Conservation (phyloP, 2,888 invertebrate species). For the Leucoma salicis region DNA sequence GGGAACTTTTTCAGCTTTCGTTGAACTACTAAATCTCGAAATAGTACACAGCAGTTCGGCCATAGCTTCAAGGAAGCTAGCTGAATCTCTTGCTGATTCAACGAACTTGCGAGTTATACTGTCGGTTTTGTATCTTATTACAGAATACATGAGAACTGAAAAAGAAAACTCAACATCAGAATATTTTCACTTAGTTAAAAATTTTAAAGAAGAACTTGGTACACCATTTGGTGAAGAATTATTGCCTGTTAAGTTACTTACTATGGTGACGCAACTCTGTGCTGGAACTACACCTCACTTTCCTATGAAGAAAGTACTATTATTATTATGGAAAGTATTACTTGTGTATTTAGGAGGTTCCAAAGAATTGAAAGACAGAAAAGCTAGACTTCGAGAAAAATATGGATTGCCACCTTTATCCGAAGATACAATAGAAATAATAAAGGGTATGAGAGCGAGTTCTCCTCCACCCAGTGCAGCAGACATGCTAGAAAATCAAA, state of each 20-base stretch:
- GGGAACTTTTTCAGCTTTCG: conserved; percentile 94
- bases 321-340: conserved; percentile 97
- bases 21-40: conserved; percentile 96
- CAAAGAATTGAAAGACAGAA: conserved; percentile 89
- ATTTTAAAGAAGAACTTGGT: conserved; percentile 84
- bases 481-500: conserved; percentile 93
- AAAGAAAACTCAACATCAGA: conserved; percentile 72
- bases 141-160: conserved; percentile 94
- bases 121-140: conserved; percentile 96
- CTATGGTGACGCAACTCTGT: conserved; percentile 98
- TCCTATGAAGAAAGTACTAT: conserved; percentile 98
- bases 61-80: conserved; percentile 70
- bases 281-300: conserved; percentile 98
- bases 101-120: conserved; percentile 94
- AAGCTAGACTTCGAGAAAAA: conserved; percentile 86
- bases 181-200: conserved; percentile 77
- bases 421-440: conserved; percentile 98
- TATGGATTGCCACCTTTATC: conserved; percentile 88
- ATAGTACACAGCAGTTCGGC: conserved; percentile 88
- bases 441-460: conserved; percentile 95
- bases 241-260: conserved; percentile 92
- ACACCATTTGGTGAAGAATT: conserved; percentile 88
- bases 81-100: conserved; percentile 89
- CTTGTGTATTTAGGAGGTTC: conserved; percentile 96
- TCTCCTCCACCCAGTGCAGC: conserved; percentile 97